Percentiles rank a stretch among this genome's conserved stretches.
phyloP scores from a whole-genome alignment of 2,888 invertebrate species.

The Nineta flava region DNA sequence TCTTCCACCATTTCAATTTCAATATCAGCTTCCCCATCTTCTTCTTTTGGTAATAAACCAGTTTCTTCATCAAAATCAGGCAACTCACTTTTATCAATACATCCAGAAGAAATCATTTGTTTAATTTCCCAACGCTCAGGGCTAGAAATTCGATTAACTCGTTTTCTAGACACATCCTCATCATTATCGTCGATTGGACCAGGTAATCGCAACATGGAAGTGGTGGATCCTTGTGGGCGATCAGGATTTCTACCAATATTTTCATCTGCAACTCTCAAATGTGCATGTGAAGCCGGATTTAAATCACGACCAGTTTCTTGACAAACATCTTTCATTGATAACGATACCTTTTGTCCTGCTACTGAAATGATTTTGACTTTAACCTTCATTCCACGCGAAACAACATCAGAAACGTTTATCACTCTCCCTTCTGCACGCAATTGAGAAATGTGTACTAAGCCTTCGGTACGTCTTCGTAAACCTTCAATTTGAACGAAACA shows the following conservation, averaged over 20 bases:
- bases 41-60: conserved; percentile 77
- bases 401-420: conserved; percentile 86
- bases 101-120: conserved; percentile 88
- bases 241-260: conserved; percentile 81
- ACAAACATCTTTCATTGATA: conserved; percentile 97
- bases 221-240: conserved; percentile 52
- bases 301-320: conserved; percentile 89
- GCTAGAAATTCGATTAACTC: conserved; percentile 83
- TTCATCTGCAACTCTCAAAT: conserved; percentile 42
- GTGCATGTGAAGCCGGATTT: conserved; percentile 65
- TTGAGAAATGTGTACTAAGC: conserved; percentile 94
- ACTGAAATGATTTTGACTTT: conserved; percentile 85
- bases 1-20: conserved; percentile 98
- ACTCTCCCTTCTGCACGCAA: conserved; percentile 85
- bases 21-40: conserved; percentile 90
- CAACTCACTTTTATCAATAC: conserved; percentile 81
- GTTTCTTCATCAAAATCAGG: conserved; percentile 98
- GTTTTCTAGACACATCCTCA: conserved; percentile 65
- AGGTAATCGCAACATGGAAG: conserved; percentile 26
- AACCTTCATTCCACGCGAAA: conserved; percentile 74
- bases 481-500: conserved; percentile 95
- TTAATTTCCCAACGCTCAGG: conserved; percentile 97
- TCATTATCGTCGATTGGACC: conserved; percentile 51
- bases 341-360: conserved; percentile 86
- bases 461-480: conserved; percentile 78